A percentile compares a stretch with the other conserved stretches of the same genome.
Conservation (phyloP, 2,113 vertebrate species). For the Rhea americana region DNA sequence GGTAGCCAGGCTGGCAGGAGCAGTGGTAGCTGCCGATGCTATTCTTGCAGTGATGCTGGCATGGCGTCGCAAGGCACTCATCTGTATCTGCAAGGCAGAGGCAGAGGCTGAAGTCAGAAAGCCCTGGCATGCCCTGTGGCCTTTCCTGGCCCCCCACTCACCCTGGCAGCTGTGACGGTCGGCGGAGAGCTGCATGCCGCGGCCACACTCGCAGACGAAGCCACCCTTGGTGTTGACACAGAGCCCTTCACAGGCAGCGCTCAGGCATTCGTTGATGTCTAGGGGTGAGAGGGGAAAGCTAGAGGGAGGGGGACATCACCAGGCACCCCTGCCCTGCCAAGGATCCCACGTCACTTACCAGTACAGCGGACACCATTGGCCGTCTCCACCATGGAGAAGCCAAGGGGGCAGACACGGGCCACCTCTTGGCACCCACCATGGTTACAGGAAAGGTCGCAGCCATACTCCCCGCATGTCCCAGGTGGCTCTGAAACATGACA, state of each 20-base stretch:
- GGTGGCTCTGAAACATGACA: neutral
- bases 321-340: accelerated
- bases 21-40: conserved; percentile 81
- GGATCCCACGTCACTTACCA: conserved; percentile 54
- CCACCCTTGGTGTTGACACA: conserved; percentile 81
- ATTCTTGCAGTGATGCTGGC: conserved; percentile 82
- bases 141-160: neutral
- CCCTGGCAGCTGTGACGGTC: conserved; percentile 78
- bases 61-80: conserved; percentile 77
- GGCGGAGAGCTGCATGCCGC: conserved; percentile 73
- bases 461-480: conserved; percentile 76
- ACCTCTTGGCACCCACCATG: conserved; percentile 81
- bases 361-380: conserved; percentile 75
- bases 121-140: no score
- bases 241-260: conserved; percentile 72
- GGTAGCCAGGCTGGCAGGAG: conserved; percentile 76
- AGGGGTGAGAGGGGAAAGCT: neutral
- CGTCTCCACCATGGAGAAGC: conserved; percentile 81
- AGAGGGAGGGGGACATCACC: accelerated
- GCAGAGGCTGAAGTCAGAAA: neutral
- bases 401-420: conserved; percentile 80
- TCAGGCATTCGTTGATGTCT: conserved; percentile 79
- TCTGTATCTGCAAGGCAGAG: conserved; percentile 68
- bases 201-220: conserved; percentile 78
- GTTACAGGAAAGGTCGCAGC: conserved; percentile 81